A percentile compares a stretch with the other conserved stretches of the same genome.
Evolutionary conservation across 2,113 vertebrate genomes (phyloP).

Genomic region (Coptodon bakossiorum): DNA sequence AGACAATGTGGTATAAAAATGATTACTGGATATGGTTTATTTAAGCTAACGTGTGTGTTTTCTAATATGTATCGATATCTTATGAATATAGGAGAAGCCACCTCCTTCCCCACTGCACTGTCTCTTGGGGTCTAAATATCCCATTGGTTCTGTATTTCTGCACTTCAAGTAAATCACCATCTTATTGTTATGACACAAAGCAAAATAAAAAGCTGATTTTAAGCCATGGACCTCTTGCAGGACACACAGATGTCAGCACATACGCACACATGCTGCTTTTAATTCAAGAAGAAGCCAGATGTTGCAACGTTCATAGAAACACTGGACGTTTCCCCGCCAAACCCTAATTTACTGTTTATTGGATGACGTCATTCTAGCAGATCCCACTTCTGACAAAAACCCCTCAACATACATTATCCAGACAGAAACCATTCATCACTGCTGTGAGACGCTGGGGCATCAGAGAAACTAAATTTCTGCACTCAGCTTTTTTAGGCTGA

Average conservation of each 20-base stretch:
- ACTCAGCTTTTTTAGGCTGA: background rate
- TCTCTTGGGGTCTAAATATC: background rate
- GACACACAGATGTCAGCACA: background rate
- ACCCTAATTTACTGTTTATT: constrained; percentile 38
- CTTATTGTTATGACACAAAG: background rate
- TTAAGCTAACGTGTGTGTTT: accelerated
- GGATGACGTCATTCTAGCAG: constrained; percentile 40
- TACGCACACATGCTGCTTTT: background rate
- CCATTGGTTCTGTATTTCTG: background rate
- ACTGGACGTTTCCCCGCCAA: constrained; percentile 1
- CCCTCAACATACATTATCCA: background rate
- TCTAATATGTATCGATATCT: accelerated
- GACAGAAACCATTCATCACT: constrained; percentile 2
- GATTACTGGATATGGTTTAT: background rate
- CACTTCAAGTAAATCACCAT: background rate
- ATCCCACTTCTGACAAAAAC: constrained; percentile 32
- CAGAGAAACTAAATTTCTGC: background rate
- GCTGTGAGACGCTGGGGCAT: background rate
- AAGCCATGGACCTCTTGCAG: background rate
- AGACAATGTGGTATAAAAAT: background rate
- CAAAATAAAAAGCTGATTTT: background rate
- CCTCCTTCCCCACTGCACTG: background rate
- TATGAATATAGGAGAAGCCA: background rate
- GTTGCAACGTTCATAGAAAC: constrained; percentile 14
- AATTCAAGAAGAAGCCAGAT: constrained; percentile 42